A percentile compares a stretch with the other conserved stretches of the same genome.
Evolutionary conservation across 2,113 vertebrate genomes (phyloP).

Genomic region (Syngnathus floridae): DNA sequence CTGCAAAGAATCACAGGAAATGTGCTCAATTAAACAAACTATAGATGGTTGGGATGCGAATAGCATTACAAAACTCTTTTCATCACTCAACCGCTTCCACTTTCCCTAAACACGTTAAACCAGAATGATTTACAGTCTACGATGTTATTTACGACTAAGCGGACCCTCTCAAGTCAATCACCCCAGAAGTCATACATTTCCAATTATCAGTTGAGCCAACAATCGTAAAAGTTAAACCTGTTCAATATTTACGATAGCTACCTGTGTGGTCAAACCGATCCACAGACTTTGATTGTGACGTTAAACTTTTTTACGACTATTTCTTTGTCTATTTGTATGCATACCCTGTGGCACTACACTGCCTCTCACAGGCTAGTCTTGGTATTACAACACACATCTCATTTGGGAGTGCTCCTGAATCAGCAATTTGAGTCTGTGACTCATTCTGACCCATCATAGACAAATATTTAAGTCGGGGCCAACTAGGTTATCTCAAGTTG

Average conservation of each 20-base stretch:
- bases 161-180: too few species aligned
- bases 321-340: neutral
- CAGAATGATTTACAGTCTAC: neutral
- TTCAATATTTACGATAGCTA: too few species aligned
- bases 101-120: neutral
- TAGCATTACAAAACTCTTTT: slow-evolving; percentile 1
- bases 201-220: too few species aligned
- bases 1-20: neutral
- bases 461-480: neutral
- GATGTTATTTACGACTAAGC: neutral
- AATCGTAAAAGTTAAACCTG: too few species aligned
- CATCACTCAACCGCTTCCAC: neutral
- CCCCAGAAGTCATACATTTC: too few species aligned
- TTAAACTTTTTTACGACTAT: neutral
- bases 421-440: too few species aligned
- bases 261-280: too few species aligned
- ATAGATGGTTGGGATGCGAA: neutral
- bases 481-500: neutral
- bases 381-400: neutral
- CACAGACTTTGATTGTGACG: too few species aligned
- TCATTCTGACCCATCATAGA: too few species aligned
- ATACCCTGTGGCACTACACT: neutral
- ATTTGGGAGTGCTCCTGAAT: neutral
- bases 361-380: neutral
- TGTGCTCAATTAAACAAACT: neutral